Evolutionary conservation across 2,797 vertebrate genomes (phyloP).

Genomic region (Hipposideros larvatus): DNA sequence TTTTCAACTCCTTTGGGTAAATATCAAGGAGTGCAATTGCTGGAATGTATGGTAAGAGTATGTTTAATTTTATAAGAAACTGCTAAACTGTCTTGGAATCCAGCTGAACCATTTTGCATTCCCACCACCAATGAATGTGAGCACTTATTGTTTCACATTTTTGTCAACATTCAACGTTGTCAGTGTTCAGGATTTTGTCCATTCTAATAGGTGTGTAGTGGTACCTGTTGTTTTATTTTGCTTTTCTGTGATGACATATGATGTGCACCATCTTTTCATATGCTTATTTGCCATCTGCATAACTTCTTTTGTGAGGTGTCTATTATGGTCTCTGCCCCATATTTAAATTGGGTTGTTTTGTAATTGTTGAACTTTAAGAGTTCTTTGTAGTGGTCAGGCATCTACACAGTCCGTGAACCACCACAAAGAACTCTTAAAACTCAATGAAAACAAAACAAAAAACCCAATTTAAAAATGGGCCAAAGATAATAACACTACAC

Average conservation of each 20-base stretch:
- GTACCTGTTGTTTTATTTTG: neutral
- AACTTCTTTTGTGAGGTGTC: neutral
- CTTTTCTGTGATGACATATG: neutral
- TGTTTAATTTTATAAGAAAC: neutral
- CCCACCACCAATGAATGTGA: neutral
- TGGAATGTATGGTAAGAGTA: neutral
- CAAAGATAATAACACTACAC: no score
- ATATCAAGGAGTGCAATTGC: neutral
- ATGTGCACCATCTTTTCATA: neutral
- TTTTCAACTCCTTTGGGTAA: no score
- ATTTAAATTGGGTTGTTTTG: neutral
- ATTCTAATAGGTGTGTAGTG: neutral
- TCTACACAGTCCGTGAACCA: no score
- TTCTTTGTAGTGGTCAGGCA: no score
- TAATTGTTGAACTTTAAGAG: neutral
- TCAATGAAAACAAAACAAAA: no score
- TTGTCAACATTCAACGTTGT: neutral
- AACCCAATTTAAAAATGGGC: no score
- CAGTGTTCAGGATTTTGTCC: neutral
- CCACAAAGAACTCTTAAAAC: no score
- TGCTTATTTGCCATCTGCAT: neutral
- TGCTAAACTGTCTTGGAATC: neutral
- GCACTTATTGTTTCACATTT: neutral
- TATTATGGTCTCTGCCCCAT: neutral
- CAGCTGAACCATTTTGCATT: neutral